Percentiles rank a stretch among this genome's conserved stretches.
These are phyloP conservation scores for Diplogasteroides magnus DNA, from an alignment of 1,140 invertebrate species.

Conservation along the genomic window DNA sequence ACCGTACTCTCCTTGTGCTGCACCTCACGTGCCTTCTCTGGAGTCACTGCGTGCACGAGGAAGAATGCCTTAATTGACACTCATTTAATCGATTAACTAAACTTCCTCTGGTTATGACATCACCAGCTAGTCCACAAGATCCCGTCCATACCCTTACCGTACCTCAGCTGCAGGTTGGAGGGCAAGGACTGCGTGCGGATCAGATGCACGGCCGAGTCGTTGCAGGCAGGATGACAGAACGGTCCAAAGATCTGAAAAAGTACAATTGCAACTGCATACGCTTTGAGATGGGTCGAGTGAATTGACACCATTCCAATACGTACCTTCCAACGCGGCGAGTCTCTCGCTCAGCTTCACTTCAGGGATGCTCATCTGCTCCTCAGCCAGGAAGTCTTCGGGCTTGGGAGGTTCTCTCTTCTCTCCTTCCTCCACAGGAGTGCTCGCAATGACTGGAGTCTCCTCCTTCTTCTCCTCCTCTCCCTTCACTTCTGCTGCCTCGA, in stretches of 20 bases:
- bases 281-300: no score
- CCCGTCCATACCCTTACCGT: constrained; percentile 81
- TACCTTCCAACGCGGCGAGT: neutral
- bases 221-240: constrained; percentile 74
- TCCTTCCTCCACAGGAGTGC: no score
- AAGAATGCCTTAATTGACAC: constrained; percentile 44
- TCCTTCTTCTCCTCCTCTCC: constrained; percentile 21
- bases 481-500: no score
- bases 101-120: constrained; percentile 11
- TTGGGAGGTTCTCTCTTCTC: no score
- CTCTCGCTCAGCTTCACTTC: neutral
- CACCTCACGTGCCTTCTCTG: constrained; percentile 57
- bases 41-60: constrained; percentile 45
- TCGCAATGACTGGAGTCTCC: neutral
- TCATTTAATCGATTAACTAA: constrained; percentile 12
- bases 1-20: constrained; percentile 11
- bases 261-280: no score
- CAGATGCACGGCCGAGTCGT: constrained; percentile 77
- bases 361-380: constrained; percentile 1
- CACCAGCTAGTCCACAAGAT: neutral
- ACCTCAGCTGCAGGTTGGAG: constrained; percentile 84
- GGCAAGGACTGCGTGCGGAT: constrained; percentile 85
- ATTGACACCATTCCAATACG: neutral
- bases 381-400: constrained; percentile 3
- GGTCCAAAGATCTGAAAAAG: constrained; percentile 66